Evolutionary conservation across 2,888 invertebrate genomes (phyloP).

Genomic region (Shargacucullia verbasci): DNA sequence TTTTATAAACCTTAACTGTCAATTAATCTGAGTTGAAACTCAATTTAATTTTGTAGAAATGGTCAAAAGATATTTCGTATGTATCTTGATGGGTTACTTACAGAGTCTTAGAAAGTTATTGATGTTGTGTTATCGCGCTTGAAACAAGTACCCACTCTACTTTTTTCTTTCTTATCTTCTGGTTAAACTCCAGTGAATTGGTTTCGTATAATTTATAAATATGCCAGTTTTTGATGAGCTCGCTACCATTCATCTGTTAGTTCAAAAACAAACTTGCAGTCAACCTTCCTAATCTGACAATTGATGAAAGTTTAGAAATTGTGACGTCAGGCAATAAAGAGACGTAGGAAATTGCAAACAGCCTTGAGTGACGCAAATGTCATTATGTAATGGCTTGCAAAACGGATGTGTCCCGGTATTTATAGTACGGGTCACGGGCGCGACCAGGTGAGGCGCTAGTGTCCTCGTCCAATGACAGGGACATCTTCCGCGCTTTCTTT

Average conservation of each 20-base stretch:
- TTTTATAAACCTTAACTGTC: too few species aligned
- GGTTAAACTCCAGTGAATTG: too few species aligned
- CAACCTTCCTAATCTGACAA: conserved; percentile 22
- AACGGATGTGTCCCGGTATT: conserved; percentile 61
- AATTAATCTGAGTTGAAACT: too few species aligned
- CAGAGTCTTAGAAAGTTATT: too few species aligned
- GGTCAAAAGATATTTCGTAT: too few species aligned
- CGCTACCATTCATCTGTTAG: background rate
- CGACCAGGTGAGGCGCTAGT: conserved; percentile 60
- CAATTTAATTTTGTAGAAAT: too few species aligned
- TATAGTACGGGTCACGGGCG: conserved; percentile 64
- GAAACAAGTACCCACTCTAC: too few species aligned
- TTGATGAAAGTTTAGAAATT: conserved; percentile 29
- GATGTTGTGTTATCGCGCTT: too few species aligned
- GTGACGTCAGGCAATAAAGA: conserved; percentile 36
- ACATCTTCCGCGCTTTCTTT: conserved; percentile 54
- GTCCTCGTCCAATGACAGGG: conserved; percentile 63
- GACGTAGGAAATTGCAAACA: conserved; percentile 38
- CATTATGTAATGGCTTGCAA: conserved; percentile 53
- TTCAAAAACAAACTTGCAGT: background rate
- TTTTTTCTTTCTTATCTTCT: too few species aligned
- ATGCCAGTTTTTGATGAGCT: too few species aligned
- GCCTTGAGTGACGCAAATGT: conserved; percentile 54
- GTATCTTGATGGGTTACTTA: too few species aligned
- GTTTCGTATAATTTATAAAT: too few species aligned